Evolutionary conservation across 30 jellyfish, hydroid and myxozoan genomes (phyloP), one percentile per base, ranked within the genome.

Genomic region (Aurelia sp.): DNA sequence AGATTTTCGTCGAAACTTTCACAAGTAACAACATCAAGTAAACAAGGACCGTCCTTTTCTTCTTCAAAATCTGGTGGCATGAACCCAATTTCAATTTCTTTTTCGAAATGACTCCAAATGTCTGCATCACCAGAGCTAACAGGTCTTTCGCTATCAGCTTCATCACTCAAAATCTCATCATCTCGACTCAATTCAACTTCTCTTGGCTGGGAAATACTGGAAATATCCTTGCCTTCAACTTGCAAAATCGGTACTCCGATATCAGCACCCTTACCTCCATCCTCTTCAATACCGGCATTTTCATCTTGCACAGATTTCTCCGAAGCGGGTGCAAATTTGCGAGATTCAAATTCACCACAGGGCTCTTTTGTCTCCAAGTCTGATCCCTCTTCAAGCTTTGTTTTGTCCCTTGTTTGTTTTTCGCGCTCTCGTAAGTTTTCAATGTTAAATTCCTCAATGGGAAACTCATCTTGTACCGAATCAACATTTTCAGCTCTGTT

Each of bases 71-170:
- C 33, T 13, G n/a, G 53, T 16, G 21, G 21, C 5, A 59, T 11
- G 22, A 78, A 78, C 60, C 89, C 89, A 8, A 78, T 47, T 50
- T 78, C 89, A 4, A 78, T 63, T 66, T 41, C 89, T 78, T 62
- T 50, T 22, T 78, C 89, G 15, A 9, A 38, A 18, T 4, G 33
- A 5, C 17, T 57, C 89, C 89, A 78, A 33, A 58, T 27, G 11
- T 76, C 62, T 58, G 40, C 48, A 22, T 22, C 67, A 4, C 19
- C 69, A 12, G 44, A 44, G 16, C 55, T 3, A 44, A 44, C 55
- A 44, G 55, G 55, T 44, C 55, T 44, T 44, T 44, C 7, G 55
- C 55, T 44, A 44, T 44, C 55, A 5, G 55, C 7, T 44, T 44
- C 55, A 5, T 44, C 15, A 44, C 3, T 8, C 55, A 9, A 44